These are phyloP conservation scores for Cryptoblepharus egeriae DNA, from an alignment of 2,797 vertebrate species.

Conservation along the genomic window DNA sequence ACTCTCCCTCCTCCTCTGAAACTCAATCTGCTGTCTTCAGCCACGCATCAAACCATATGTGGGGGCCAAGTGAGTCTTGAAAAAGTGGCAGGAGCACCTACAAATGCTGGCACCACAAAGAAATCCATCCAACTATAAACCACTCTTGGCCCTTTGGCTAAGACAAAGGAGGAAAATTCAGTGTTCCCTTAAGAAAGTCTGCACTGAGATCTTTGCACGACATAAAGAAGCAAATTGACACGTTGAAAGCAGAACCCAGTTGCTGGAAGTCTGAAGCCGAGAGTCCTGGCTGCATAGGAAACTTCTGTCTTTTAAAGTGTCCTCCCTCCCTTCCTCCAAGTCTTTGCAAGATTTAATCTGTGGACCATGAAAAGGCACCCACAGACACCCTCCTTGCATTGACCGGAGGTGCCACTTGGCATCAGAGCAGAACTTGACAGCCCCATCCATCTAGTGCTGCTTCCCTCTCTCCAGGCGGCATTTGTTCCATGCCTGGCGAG, in stretches of 20 bases:
- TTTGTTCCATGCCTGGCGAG: neutral
- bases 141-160: neutral
- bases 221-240: neutral
- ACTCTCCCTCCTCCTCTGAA: neutral
- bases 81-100: neutral
- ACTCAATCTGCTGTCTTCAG: neutral
- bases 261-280: neutral
- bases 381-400: neutral
- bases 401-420: neutral
- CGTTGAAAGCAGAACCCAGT: neutral
- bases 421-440: too few species aligned
- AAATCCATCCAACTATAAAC: neutral
- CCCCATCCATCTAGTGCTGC: neutral
- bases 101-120: neutral
- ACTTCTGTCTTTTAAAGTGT: too few species aligned
- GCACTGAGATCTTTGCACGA: neutral
- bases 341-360: neutral
- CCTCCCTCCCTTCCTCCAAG: neutral
- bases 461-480: neutral
- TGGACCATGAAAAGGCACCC: neutral
- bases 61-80: neutral
- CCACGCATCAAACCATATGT: neutral
- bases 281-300: neutral
- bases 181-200: neutral
- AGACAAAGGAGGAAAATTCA: neutral